phyloP scores from a whole-genome alignment of 2,113 vertebrate genomes.

The Mobula hypostoma region DNA sequence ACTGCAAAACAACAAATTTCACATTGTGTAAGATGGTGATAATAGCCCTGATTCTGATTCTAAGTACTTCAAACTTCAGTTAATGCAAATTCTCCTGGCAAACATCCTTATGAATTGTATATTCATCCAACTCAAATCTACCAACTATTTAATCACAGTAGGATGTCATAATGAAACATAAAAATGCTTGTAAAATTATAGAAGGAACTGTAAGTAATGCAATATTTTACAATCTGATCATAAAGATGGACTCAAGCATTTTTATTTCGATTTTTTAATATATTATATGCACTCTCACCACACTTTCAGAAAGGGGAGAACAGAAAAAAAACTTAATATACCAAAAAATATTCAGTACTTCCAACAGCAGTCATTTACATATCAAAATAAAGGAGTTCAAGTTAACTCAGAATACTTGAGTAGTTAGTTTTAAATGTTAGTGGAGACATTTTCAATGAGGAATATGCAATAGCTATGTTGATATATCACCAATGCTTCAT shows the following conservation, averaged over 20 bases:
- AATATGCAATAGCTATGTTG: neutral
- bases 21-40: no score
- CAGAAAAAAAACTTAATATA: neutral
- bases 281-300: neutral
- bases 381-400: neutral
- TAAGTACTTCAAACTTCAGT: neutral
- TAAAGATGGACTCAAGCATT: neutral
- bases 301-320: neutral
- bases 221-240: neutral
- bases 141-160: neutral
- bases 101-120: neutral
- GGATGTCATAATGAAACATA: neutral
- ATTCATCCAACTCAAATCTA: neutral
- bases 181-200: neutral
- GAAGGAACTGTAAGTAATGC: no score
- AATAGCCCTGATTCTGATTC: no score
- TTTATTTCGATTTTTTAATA: neutral
- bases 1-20: no score
- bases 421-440: neutral
- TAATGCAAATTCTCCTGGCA: neutral
- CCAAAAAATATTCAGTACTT: neutral
- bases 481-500: neutral
- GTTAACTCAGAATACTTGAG: neutral
- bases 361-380: neutral
- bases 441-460: neutral